Percentiles rank a stretch among this genome's conserved stretches.
Conservation (phyloP, 2,797 vertebrate genomes). For the Macroramphosus scolopax region DNA sequence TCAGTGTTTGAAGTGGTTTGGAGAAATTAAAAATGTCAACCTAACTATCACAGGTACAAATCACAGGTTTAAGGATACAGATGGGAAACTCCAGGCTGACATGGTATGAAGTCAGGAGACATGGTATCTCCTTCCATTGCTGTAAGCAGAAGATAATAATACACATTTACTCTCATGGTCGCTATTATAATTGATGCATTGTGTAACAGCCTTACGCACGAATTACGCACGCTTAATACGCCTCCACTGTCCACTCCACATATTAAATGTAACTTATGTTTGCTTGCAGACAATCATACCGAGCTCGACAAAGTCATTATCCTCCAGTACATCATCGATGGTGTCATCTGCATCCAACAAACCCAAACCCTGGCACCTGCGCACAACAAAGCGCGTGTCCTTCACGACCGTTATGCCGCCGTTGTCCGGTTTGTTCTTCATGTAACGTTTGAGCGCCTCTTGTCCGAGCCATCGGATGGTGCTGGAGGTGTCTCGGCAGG, state of each 20-base stretch:
- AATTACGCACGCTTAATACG: conserved; percentile 28
- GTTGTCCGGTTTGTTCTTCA: conserved; percentile 95
- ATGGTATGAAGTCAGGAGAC: conserved; percentile 93
- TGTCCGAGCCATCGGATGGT: conserved; percentile 85
- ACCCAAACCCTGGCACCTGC: conserved; percentile 90
- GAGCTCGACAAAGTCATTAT: conserved; percentile 97
- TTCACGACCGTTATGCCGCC: conserved; percentile 84
- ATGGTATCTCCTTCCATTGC: conserved; percentile 94
- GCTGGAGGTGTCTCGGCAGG: conserved; percentile 77
- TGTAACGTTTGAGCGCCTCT: conserved; percentile 90
- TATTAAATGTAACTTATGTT: not conserved
- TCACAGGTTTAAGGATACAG: conserved; percentile 88
- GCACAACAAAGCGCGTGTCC: conserved; percentile 81
- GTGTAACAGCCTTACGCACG: too few relatives aligned
- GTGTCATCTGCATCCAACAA: conserved; percentile 89
- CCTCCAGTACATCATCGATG: conserved; percentile 89
- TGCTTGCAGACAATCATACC: conserved; percentile 73
- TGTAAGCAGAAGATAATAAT: conserved; percentile 63
- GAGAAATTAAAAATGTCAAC: too few relatives aligned
- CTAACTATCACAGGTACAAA: too few relatives aligned
- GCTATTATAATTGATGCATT: not conserved
- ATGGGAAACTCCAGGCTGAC: conserved; percentile 88
- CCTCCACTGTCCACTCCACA: not conserved
- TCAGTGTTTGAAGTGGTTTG: too few relatives aligned
- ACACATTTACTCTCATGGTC: not conserved